Conservation (phyloP, 35 echinoderm and acorn worm species). For the Diadema setosum region DNA sequence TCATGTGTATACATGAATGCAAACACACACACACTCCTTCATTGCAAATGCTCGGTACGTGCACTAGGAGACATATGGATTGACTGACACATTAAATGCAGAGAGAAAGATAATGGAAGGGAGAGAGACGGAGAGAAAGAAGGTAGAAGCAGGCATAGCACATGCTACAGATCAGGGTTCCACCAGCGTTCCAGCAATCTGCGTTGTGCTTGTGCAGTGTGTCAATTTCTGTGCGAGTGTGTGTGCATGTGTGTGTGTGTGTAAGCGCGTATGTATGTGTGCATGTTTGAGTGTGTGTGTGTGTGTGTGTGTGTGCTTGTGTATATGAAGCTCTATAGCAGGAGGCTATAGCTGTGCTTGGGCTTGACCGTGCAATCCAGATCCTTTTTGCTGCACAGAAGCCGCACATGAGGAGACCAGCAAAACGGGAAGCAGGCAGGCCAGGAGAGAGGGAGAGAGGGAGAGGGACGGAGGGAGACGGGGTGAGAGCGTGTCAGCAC, state of each 20-base stretch:
- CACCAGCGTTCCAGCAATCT: background rate
- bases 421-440: no score
- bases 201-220: background rate
- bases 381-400: no score
- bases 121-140: background rate
- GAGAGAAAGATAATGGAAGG: background rate
- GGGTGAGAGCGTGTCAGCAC: background rate
- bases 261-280: background rate
- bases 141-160: background rate
- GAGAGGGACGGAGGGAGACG: background rate
- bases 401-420: no score
- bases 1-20: no score
- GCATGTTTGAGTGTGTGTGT: background rate
- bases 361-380: background rate
- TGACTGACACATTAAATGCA: no score
- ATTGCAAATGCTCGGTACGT: no score
- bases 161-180: no score
- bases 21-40: no score
- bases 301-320: background rate
- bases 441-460: background rate
- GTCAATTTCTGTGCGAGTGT: background rate
- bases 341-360: background rate
- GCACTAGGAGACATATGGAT: no score
- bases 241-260: background rate
- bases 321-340: background rate